Conservation (phyloP, 2,113 vertebrate genomes). For the Menidia beryllina region DNA sequence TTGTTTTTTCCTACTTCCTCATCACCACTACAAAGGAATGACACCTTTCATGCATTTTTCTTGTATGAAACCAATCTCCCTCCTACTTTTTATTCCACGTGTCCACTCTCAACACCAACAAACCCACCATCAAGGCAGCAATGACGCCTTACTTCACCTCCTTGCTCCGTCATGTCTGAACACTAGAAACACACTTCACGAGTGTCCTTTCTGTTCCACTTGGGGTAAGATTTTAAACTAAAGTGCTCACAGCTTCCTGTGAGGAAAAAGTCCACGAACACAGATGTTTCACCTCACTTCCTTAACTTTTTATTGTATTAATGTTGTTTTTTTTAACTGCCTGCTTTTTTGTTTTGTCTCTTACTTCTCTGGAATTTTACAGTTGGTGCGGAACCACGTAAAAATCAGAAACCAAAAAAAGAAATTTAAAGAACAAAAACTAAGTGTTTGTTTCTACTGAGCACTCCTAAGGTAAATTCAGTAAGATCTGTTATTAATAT, state of each 20-base stretch:
- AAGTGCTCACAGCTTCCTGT: not conserved
- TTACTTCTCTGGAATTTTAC: not conserved
- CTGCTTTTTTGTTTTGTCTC: not conserved
- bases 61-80: not conserved
- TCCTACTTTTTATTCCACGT: constrained; percentile 1
- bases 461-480: not conserved
- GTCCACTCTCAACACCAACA: not conserved
- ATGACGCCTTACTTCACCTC: not conserved
- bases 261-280: no score
- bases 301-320: not conserved
- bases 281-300: constrained; percentile 7
- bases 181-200: constrained; percentile 5
- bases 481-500: not conserved
- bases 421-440: not conserved
- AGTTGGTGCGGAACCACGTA: not conserved
- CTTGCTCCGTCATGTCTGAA: not conserved
- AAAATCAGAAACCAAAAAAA: not conserved
- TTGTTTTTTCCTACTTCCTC: not conserved
- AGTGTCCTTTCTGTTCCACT: not conserved
- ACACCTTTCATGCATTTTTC: not conserved
- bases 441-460: not conserved
- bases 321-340: constrained; percentile 1
- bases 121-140: not conserved
- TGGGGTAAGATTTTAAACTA: no score
- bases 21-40: constrained; percentile 28